Base-by-base conservation (phyloP, 2,888 invertebrate genomes). In the Morpho helenor region DNA sequence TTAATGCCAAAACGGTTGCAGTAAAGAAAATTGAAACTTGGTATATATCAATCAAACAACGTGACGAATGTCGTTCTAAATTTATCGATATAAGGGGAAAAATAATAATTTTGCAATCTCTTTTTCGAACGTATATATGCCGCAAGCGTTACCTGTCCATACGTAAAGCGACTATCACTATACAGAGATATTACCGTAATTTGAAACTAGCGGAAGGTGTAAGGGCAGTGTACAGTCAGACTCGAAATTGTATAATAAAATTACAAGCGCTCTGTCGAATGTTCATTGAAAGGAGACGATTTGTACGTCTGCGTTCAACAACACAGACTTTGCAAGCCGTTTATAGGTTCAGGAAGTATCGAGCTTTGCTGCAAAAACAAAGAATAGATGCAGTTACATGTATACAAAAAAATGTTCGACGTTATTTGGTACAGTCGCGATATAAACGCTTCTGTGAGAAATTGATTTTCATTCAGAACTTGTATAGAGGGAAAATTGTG, bases 401-500 rank as follows among this genome's bases (percentile, higher is more conserved):
- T 57, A 71, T 87, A 50, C 89, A 88, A 63, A 87, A 84, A 65
- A 73, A 86, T 69, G 60, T 77, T 6, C 78, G 82, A 49, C 67
- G 82, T 9, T 83, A 83, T 59, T 63, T 86, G 10, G 70, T 67
- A n/a, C 75, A 75, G 57, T 77, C 75, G 6, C 65, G 70, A 61
- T 87, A 84, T 66, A 60, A 59, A n/a, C 62, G 71, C 48, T 79
- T 80, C 52, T 75, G 72, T 42, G 67, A 71, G 49, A 74, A 77
- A 23, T 76, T 83, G 1, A 66, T 81, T 50, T 74, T 71, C 46
- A 66, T 91, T 56, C 91, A 91, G 66, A 77, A 64, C 56, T 65
- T 81, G 57, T 92, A 91, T 87, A 80, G 80, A 69, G 84, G 84
- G 2, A 85, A 80, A 65, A 65, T 82, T 16, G 51, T 79, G 9